Evolutionary conservation across 2,888 invertebrate species (phyloP), one percentile per base, ranked within the genome.

Genomic region (Emmelina monodactyla): DNA sequence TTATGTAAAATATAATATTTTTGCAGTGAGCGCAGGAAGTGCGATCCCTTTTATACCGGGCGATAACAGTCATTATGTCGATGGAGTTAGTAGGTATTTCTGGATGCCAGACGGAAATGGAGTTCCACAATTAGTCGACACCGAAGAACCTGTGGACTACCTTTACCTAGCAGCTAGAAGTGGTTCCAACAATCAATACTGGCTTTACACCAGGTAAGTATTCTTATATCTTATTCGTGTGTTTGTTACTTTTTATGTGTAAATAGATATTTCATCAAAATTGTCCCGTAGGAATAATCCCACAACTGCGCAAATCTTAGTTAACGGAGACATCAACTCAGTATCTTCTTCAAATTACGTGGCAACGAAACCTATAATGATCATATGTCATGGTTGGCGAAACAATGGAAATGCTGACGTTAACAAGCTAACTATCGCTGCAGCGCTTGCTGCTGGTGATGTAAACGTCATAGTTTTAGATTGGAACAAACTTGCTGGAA

Each of bases 101-200:
- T 78, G 75, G 73, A 72, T 78, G 62, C 65, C 71, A 2, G 66
- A 78, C 47, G 62, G 64, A n/a, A 53, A 69, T 1, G 71, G 66
- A 2, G 47, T 46, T 0, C 64, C 68, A 0, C 50, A 55, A 0
- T 51, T 79, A 1, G 70, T 73, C 3, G 76, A 79, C 42, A 49
- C 78, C 1, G 42, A 58, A 1, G 58, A 51, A 10, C 60, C 58
- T 0, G 56, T 56, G 1, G 51, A 62, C 13, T n/a, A n/a, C n/a
- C 42, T 56, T 7, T 30, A 19, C 0, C 2, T 51, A 1, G 16
- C 55, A 1, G 35, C 31, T 1, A 64, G 63, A 40, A 69, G 62
- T 39, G 71, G 69, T 7, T 64, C 62, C 10, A 51, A 64, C 39
- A 76, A 75, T 40, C 51, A 55, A 33, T 71, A 71, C 46, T 66